phyloP scores from a whole-genome alignment of 2,113 vertebrate genomes.

The Dipodomys merriami region DNA sequence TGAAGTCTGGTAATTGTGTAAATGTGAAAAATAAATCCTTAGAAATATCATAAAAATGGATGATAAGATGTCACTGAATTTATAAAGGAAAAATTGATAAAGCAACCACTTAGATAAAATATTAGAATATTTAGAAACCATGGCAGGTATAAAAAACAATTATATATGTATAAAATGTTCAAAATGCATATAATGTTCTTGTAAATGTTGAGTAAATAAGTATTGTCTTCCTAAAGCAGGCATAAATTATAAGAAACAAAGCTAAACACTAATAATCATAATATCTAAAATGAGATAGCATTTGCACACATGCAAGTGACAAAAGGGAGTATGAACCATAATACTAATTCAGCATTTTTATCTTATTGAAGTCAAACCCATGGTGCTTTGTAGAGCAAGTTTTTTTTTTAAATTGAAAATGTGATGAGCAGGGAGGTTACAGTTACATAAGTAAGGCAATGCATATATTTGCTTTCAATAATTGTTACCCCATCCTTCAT shows the following conservation, averaged over 20 bases:
- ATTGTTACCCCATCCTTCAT: too few species aligned
- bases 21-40: background rate
- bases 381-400: background rate
- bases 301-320: background rate
- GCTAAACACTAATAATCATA: background rate
- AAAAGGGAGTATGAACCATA: background rate
- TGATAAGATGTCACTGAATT: background rate
- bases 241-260: conserved; percentile 16
- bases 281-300: background rate
- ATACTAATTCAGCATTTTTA: background rate
- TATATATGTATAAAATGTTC: background rate
- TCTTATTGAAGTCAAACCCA: background rate
- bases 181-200: background rate
- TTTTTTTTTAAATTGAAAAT: background rate
- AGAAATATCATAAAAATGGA: background rate
- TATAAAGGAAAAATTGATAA: background rate
- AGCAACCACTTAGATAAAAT: background rate
- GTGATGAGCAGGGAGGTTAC: too few species aligned
- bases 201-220: background rate
- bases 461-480: too few species aligned
- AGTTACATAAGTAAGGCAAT: too few species aligned
- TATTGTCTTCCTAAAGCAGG: background rate
- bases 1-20: background rate
- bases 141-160: too few species aligned
- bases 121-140: background rate